Evolutionary conservation across 2,113 vertebrate species (phyloP), one percentile per base, ranked within the genome.

Genomic region (Numida meleagris): DNA sequence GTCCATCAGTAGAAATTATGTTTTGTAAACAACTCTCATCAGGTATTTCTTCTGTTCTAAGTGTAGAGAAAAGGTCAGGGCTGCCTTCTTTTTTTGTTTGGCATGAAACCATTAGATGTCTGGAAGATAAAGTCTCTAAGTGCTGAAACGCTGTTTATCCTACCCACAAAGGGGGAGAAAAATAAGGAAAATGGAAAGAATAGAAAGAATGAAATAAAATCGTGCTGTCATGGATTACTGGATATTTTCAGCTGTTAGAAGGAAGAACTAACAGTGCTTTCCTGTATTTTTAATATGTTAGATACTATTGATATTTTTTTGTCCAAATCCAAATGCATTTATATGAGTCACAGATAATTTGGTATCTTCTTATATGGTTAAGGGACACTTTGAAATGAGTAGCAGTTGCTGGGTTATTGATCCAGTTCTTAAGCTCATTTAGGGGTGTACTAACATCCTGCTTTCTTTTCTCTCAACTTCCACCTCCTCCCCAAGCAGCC

Each of bases 31-130:
- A 50, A 74, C 31, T 38, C 75, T 93, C 65, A 72, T 79, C 89
- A 94, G 80, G 43, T 91, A 76, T 66, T 95, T 88, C 70, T 92
- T 96, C 89, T 89, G n/a, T 85, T 93, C 74, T 40, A 50, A 91
- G 63, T 78, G 70, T n/a, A 92, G 27, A 88, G 78, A 78, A 95
- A 94, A 72, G 81, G 80, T 93, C 81, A 94, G 72, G 91, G 71
- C 53, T 86, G 83, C 76, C n/a, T 71, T 78, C 36, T 66, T 38
- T 62, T 53, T 40, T 63, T 27, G 82, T 75, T 83, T 96, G 83
- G 86, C 78, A 70, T 40, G 91, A 95, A 91, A 82, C 88, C 85
- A 90, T 63, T 61, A 78, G 50, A 86, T 87, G 80, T 83, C 80
- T 92, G 65, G 68, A 95, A 87, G 63, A 95, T 36, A 90, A 96